phyloP scores from a whole-genome alignment of 2,888 invertebrate species.

The Melanotus villosus region DNA sequence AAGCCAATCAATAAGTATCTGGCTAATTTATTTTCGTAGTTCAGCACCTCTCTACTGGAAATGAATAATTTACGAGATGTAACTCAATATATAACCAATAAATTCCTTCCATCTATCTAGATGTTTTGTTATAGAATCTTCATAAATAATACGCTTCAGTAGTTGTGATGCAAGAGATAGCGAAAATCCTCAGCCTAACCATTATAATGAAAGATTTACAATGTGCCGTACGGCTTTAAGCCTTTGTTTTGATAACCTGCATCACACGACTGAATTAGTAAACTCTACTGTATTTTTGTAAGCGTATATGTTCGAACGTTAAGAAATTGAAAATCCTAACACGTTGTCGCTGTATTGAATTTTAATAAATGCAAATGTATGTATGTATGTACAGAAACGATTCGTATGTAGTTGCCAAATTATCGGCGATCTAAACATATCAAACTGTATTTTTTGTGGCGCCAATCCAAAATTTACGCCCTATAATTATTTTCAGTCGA shows the following conservation, averaged over 20 bases:
- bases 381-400: too few relatives aligned
- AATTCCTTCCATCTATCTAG: background rate
- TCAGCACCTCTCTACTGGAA: background rate
- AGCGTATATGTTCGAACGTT: background rate
- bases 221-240: background rate
- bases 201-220: slow-evolving; percentile 15
- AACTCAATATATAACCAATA: background rate
- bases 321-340: slow-evolving; percentile 3
- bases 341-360: background rate
- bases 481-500: background rate
- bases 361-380: slow-evolving; percentile 1
- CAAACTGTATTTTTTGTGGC: slow-evolving; percentile 4
- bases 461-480: slow-evolving; percentile 12
- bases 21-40: background rate
- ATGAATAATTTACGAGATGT: background rate
- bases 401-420: background rate
- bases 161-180: slow-evolving; percentile 14
- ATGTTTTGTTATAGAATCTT: slow-evolving; percentile 4
- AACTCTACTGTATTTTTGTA: background rate
- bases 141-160: slow-evolving; percentile 17
- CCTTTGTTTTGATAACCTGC: slow-evolving; percentile 11
- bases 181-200: background rate
- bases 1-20: too few relatives aligned
- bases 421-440: slow-evolving; percentile 13
- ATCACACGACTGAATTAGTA: background rate